A percentile compares a stretch with the other conserved stretches of the same genome.
These are phyloP conservation scores for Drosophila rellima DNA, from an alignment of 2,888 invertebrate species.

Conservation along the genomic window DNA sequence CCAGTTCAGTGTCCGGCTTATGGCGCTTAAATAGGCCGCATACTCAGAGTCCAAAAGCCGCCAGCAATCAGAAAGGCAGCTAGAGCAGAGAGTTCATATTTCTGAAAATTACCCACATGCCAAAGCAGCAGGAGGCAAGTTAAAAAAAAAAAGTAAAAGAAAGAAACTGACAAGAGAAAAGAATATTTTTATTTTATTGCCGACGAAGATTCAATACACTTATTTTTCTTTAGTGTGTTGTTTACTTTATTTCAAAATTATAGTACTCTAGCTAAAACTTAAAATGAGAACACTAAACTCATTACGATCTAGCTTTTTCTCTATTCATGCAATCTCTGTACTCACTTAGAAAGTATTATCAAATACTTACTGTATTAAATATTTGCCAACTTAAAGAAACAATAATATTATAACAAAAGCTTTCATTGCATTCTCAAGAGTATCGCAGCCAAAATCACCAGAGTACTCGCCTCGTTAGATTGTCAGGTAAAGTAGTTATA, in stretches of 20 bases:
- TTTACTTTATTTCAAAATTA: no score
- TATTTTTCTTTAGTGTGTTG: no score
- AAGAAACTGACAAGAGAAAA: constrained; percentile 19
- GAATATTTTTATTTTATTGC: not conserved
- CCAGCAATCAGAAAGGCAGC: constrained; percentile 55
- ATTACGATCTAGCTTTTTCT: no score
- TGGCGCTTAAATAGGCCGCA: constrained; percentile 47
- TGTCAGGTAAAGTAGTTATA: constrained; percentile 19
- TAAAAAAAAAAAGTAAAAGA: constrained; percentile 8
- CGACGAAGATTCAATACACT: not conserved
- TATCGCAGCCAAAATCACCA: not conserved
- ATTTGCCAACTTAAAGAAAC: not conserved
- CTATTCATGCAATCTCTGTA: no score
- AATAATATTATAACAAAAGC: no score
- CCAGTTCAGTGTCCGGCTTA: constrained; percentile 33
- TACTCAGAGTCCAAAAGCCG: constrained; percentile 13
- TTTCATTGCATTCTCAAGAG: not conserved
- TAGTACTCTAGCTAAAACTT: no score
- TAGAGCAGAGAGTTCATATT: constrained; percentile 48
- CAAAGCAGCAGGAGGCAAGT: constrained; percentile 22
- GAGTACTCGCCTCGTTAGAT: no score
- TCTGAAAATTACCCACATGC: constrained; percentile 66
- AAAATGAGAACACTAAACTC: no score
- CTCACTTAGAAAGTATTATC: no score
- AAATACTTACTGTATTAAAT: no score